Percentiles rank a stretch among this genome's conserved stretches.
These are phyloP conservation scores for Trimorus sp. DNA, from an alignment of 2,888 invertebrate species.

Conservation along the genomic window DNA sequence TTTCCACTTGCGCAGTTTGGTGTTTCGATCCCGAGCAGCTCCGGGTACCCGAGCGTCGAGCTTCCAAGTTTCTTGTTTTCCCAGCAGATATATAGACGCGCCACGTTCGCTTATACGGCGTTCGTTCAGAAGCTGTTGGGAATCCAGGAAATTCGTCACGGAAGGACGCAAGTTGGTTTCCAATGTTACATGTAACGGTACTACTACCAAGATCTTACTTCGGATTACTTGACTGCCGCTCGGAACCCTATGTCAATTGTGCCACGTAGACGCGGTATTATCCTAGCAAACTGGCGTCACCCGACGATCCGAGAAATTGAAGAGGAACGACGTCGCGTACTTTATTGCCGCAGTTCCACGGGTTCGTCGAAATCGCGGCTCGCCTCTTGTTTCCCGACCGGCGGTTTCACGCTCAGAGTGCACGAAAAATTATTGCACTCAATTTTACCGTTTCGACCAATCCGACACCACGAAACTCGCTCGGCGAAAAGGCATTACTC, in stretches of 20 bases:
- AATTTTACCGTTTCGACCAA: too few species aligned
- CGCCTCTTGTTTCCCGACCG: too few species aligned
- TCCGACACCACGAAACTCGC: too few species aligned
- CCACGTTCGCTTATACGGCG: conserved; percentile 56
- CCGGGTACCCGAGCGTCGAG: conserved; percentile 49
- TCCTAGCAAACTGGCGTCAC: conserved; percentile 49
- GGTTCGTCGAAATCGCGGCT: not conserved
- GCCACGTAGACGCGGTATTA: conserved; percentile 57
- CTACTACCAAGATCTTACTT: conserved; percentile 55
- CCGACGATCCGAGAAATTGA: conserved; percentile 50
- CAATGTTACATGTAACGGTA: conserved; percentile 60
- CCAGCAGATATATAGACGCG: conserved; percentile 48
- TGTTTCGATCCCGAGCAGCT: conserved; percentile 65
- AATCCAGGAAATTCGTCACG: conserved; percentile 67
- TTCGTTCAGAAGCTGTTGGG: conserved; percentile 59
- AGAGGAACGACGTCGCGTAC: conserved; percentile 13
- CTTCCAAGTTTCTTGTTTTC: conserved; percentile 68
- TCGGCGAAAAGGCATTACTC: too few species aligned
- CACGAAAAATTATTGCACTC: too few species aligned
- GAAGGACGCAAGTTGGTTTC: conserved; percentile 63
- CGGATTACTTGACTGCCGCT: conserved; percentile 60
- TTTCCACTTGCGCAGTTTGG: conserved; percentile 70
- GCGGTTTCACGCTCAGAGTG: too few species aligned
- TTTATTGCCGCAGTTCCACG: conserved; percentile 7
- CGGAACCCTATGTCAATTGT: conserved; percentile 58